phyloP scores from a whole-genome alignment of 2,888 invertebrate genomes.

The Carpatolechia fugitivella region DNA sequence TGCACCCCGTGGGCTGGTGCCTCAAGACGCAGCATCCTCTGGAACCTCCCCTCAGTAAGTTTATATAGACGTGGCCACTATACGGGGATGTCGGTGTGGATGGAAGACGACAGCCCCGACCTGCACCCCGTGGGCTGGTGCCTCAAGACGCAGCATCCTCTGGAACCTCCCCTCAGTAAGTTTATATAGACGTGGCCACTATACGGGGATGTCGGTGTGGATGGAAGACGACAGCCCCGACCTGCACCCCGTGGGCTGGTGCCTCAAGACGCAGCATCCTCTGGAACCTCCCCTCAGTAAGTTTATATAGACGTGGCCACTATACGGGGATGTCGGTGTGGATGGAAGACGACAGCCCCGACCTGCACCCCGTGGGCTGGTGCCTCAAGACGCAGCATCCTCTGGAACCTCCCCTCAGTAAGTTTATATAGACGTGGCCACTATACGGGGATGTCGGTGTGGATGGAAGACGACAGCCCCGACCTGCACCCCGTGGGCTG shows the following conservation, averaged over 20 bases:
- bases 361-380: slow-evolving; percentile 96
- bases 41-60: slow-evolving; percentile 89
- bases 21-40: slow-evolving; percentile 91
- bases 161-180: slow-evolving; percentile 91
- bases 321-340: slow-evolving; percentile 80
- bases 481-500: slow-evolving; percentile 96
- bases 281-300: slow-evolving; percentile 85
- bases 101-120: slow-evolving; percentile 94
- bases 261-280: slow-evolving; percentile 91
- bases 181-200: slow-evolving; percentile 22
- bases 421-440: slow-evolving; percentile 43
- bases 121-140: slow-evolving; percentile 97
- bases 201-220: slow-evolving; percentile 70
- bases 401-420: slow-evolving; percentile 89
- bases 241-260: slow-evolving; percentile 89
- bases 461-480: slow-evolving; percentile 94
- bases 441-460: slow-evolving; percentile 77
- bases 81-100: slow-evolving; percentile 95
- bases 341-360: slow-evolving; percentile 94
- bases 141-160: slow-evolving; percentile 90
- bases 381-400: slow-evolving; percentile 93
- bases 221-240: slow-evolving; percentile 21
- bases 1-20: slow-evolving; percentile 96
- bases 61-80: slow-evolving; percentile 29
- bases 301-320: slow-evolving; percentile 72